These are phyloP conservation scores for Taxidea taxus DNA, from an alignment of 2,113 vertebrate genomes.

Conservation along the genomic window DNA sequence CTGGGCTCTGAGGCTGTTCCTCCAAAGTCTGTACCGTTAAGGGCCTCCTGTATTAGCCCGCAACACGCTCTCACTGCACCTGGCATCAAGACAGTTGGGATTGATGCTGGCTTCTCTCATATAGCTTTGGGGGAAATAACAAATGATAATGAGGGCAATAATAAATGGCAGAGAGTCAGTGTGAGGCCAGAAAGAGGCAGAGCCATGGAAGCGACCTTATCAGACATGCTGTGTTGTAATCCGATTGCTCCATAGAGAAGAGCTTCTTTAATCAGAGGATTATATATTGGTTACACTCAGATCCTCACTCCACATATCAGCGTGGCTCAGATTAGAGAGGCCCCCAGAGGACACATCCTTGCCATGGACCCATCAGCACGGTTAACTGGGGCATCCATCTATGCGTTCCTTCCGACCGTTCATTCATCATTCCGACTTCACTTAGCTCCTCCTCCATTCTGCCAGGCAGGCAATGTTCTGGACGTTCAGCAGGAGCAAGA, in stretches of 20 bases:
- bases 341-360: background rate
- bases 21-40: background rate
- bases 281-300: background rate
- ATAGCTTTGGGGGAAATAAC: background rate
- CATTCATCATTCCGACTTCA: background rate
- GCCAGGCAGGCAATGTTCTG: background rate
- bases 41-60: background rate
- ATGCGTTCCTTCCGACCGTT: background rate
- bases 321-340: background rate
- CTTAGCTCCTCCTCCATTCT: background rate
- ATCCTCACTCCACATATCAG: background rate
- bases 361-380: background rate
- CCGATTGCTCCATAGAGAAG: background rate
- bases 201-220: constrained; percentile 20
- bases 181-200: constrained; percentile 13
- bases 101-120: background rate
- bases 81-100: background rate
- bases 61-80: accelerated
- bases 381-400: too few relatives aligned
- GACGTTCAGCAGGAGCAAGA: background rate
- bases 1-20: background rate
- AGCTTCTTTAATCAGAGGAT: constrained; percentile 43
- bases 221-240: constrained; percentile 28
- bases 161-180: constrained; percentile 9
- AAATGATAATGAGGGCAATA: background rate